These are phyloP conservation scores for Catharus minimus DNA, from an alignment of 2,113 vertebrate species.

Conservation along the genomic window DNA sequence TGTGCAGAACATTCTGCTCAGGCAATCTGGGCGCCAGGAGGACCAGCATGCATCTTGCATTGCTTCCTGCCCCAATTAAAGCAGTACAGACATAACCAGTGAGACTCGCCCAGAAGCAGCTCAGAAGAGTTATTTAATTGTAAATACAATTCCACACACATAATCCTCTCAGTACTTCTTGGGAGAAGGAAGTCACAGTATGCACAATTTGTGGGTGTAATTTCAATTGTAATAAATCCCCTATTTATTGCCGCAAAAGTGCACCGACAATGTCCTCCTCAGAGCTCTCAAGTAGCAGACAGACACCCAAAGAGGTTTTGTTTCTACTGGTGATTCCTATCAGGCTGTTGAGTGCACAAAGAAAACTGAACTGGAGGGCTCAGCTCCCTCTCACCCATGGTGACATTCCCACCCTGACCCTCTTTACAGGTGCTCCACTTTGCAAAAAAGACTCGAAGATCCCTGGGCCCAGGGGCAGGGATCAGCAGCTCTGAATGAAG, in stretches of 20 bases:
- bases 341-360: not conserved
- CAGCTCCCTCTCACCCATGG: accelerated
- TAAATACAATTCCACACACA: not conserved
- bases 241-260: not conserved
- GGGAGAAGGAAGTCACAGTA: not conserved
- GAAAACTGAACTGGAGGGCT: not conserved
- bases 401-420: not conserved
- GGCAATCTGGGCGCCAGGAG: not conserved
- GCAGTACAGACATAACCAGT: not conserved
- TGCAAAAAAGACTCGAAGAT: not conserved
- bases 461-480: not conserved
- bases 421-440: not conserved
- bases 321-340: not conserved
- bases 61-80: not conserved
- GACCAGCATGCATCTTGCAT: not conserved
- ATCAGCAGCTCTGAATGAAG: not conserved
- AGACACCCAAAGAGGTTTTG: not conserved
- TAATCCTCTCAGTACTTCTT: not conserved
- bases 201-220: not conserved
- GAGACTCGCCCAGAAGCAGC: not conserved
- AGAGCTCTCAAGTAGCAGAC: not conserved
- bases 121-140: not conserved
- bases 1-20: not conserved
- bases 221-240: not conserved
- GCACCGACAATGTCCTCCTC: not conserved